Conservation (phyloP, 2,888 invertebrate genomes). For the Ditula angustiorana region DNA sequence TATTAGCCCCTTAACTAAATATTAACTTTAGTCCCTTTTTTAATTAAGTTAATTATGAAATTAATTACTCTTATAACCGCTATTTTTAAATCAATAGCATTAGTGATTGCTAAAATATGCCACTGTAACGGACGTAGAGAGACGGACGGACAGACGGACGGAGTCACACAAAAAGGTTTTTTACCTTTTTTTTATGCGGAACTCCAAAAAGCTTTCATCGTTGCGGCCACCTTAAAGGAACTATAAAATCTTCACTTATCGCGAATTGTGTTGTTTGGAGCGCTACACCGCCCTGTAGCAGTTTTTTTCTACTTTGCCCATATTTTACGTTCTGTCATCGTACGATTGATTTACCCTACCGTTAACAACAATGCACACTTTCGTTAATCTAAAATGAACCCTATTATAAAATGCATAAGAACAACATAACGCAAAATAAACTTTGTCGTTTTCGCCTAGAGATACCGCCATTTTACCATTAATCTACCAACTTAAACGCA, state of each 20-base stretch:
- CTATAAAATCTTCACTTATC: conserved; percentile 36
- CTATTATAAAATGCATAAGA: background rate
- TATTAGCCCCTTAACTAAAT: too few relatives aligned
- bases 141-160: background rate
- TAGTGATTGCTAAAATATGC: too few relatives aligned
- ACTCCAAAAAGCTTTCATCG: conserved; percentile 6
- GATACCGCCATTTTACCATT: background rate
- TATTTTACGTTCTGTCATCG: conserved; percentile 42
- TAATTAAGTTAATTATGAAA: too few relatives aligned
- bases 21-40: too few relatives aligned
- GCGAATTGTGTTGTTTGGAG: conserved; percentile 35
- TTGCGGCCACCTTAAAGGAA: conserved; percentile 25
- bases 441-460: background rate
- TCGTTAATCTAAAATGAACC: background rate
- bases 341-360: conserved; percentile 40
- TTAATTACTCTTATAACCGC: too few relatives aligned
- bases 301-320: conserved; percentile 30
- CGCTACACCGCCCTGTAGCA: conserved; percentile 16
- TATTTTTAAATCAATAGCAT: too few relatives aligned
- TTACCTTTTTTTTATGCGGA: too few relatives aligned
- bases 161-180: conserved; percentile 27
- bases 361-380: conserved; percentile 1
- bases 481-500: background rate
- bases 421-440: background rate
- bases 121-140: too few relatives aligned